Evolutionary conservation across 2,888 invertebrate species (phyloP).

Genomic region (Drosophila meridiana): DNA sequence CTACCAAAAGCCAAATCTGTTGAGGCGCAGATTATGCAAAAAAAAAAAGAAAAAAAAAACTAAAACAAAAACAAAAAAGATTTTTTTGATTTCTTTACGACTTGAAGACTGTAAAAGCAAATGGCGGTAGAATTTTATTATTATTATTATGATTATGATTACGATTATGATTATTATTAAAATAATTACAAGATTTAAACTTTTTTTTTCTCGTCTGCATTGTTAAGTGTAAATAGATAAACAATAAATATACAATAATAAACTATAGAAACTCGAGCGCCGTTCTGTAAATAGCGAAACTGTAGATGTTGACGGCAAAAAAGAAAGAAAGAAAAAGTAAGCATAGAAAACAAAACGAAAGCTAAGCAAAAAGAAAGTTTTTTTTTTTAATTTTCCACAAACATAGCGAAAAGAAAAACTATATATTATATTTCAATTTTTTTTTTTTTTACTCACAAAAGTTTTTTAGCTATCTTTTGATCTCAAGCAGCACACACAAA

Average conservation of each 20-base stretch:
- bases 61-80: slow-evolving; percentile 31
- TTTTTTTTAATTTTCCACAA: slow-evolving; percentile 7
- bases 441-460: slow-evolving; percentile 44
- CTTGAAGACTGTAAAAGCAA: slow-evolving; percentile 78
- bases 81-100: slow-evolving; percentile 67
- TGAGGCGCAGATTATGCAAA: slow-evolving; percentile 48
- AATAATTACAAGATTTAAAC: slow-evolving; percentile 11
- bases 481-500: slow-evolving; percentile 70
- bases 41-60: not conserved
- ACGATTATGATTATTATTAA: slow-evolving; percentile 35
- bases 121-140: slow-evolving; percentile 64
- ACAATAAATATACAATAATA: slow-evolving; percentile 44
- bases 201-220: slow-evolving; percentile 40
- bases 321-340: slow-evolving; percentile 13
- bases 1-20: slow-evolving; percentile 61
- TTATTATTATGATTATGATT: slow-evolving; percentile 30
- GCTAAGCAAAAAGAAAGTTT: slow-evolving; percentile 2
- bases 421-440: slow-evolving; percentile 21
- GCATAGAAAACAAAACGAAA: not conserved
- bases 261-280: slow-evolving; percentile 26
- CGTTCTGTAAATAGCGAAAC: slow-evolving; percentile 65
- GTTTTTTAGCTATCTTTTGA: slow-evolving; percentile 83
- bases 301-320: slow-evolving; percentile 49
- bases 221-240: slow-evolving; percentile 65
- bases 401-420: slow-evolving; percentile 8